phyloP scores from a whole-genome alignment of 2,797 vertebrate genomes.

The Crax fasciolata region DNA sequence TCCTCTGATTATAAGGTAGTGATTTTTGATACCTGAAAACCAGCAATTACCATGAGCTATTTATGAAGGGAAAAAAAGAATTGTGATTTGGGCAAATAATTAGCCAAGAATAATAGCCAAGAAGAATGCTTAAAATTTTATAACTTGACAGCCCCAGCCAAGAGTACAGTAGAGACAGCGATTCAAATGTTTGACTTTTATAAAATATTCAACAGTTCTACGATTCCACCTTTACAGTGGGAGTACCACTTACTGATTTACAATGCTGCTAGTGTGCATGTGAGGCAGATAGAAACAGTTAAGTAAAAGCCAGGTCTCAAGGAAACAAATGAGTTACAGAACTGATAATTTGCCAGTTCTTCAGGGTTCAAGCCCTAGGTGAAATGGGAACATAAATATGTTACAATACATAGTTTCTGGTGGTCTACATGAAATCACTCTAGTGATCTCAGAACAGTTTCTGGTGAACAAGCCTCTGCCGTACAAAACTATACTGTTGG shows the following conservation, averaged over 20 bases:
- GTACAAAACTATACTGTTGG: neutral
- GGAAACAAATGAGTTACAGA: neutral
- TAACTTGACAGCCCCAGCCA: neutral
- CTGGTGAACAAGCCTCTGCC: conserved; percentile 2
- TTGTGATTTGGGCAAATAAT: neutral
- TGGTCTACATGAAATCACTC: neutral
- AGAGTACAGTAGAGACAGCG: neutral
- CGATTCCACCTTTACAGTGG: neutral
- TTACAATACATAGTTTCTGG: neutral
- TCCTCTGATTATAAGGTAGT: neutral
- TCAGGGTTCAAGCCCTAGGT: neutral
- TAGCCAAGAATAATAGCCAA: neutral
- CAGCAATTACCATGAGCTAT: neutral
- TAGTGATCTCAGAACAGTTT: neutral
- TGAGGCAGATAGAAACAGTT: neutral
- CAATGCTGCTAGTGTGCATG: fast-evolving
- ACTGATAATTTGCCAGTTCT: neutral
- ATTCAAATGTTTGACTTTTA: neutral
- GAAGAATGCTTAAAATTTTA: neutral
- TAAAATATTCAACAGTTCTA: neutral
- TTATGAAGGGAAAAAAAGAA: neutral
- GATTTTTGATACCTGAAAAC: neutral
- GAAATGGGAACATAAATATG: neutral
- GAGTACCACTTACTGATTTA: neutral
- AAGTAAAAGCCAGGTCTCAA: neutral